These are phyloP conservation scores for Formica exsecta DNA, from an alignment of 1,140 invertebrate species.

Conservation along the genomic window DNA sequence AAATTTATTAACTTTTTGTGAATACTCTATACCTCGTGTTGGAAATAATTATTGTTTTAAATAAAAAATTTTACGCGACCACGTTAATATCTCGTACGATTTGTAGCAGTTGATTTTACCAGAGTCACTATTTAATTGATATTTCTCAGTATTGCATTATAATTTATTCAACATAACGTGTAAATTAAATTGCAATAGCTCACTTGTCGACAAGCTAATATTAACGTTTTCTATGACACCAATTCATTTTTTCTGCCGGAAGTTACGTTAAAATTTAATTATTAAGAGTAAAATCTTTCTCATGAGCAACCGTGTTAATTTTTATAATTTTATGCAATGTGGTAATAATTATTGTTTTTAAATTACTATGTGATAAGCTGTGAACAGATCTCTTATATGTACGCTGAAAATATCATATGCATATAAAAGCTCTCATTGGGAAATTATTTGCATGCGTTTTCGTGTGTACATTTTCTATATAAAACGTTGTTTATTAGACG, in stretches of 20 bases:
- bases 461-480: slow-evolving; percentile 52
- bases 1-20: slow-evolving; percentile 40
- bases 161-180: slow-evolving; percentile 4
- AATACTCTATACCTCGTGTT: not conserved
- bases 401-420: not conserved
- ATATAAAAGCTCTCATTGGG: not conserved
- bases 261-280: not conserved
- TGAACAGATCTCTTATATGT: not conserved
- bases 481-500: slow-evolving; percentile 22
- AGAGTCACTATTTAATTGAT: not conserved
- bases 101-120: not conserved
- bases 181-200: slow-evolving; percentile 5
- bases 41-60: not conserved
- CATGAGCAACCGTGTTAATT: not conserved
- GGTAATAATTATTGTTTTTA: not conserved
- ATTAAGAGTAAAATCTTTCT: not conserved
- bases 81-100: not conserved
- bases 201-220: not conserved
- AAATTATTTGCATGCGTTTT: slow-evolving; percentile 4
- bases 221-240: not conserved
- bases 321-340: not conserved
- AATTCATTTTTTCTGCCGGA: not conserved
- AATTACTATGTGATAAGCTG: no score
- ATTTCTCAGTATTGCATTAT: not conserved
- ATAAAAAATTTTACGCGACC: not conserved